phyloP scores from a whole-genome alignment of 1,140 invertebrate species.

The Aricia agestis region DNA sequence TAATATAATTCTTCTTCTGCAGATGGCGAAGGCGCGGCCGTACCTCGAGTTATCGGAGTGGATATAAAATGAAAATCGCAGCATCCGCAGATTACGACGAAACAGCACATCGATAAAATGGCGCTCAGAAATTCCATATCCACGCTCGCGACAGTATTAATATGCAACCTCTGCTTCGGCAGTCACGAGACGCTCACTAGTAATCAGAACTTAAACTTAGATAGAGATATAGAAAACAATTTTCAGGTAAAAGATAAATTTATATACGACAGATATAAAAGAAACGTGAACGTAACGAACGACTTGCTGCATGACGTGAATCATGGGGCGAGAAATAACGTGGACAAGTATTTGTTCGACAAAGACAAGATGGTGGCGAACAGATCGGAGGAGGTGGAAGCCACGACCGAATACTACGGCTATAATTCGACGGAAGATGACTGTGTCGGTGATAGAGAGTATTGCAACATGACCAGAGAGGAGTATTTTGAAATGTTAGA shows the following conservation, averaged over 20 bases:
- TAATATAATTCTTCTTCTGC: slow-evolving; percentile 29
- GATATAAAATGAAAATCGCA: slow-evolving; percentile 24
- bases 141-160: slow-evolving; percentile 22
- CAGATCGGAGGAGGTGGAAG: slow-evolving; percentile 27
- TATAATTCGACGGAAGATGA: slow-evolving; percentile 36
- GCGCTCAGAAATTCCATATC: slow-evolving; percentile 25
- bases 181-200: slow-evolving; percentile 26
- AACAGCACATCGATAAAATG: slow-evolving; percentile 30
- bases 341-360: slow-evolving; percentile 27
- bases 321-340: slow-evolving; percentile 17
- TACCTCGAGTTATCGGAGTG: slow-evolving; percentile 17
- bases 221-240: slow-evolving; percentile 26
- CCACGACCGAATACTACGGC: slow-evolving; percentile 35
- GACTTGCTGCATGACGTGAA: slow-evolving; percentile 18
- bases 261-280: slow-evolving; percentile 21
- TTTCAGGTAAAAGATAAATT: slow-evolving; percentile 14
- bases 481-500: slow-evolving; percentile 80
- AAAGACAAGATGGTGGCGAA: slow-evolving; percentile 36
- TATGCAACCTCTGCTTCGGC: slow-evolving; percentile 26
- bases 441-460: slow-evolving; percentile 59
- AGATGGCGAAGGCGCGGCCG: slow-evolving; percentile 28
- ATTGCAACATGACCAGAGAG: slow-evolving; percentile 75
- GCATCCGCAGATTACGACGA: slow-evolving; percentile 2
- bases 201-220: slow-evolving; percentile 27
- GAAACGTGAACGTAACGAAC: slow-evolving; percentile 20